Evolutionary conservation across 1,140 invertebrate genomes (phyloP).

Genomic region (Halictus rubicundus): DNA sequence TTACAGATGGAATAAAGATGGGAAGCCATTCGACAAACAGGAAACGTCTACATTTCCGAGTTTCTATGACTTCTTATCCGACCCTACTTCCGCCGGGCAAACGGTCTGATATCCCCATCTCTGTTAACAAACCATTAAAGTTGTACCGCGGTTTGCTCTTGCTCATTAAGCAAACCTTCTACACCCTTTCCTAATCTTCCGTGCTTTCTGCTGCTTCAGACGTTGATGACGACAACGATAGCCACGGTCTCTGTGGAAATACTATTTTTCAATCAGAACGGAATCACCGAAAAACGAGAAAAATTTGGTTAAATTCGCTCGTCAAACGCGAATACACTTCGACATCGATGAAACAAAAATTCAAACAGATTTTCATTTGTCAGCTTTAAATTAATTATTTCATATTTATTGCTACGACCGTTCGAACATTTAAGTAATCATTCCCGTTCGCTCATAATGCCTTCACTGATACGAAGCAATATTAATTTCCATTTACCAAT

Average conservation of each 20-base stretch:
- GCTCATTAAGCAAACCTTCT: conserved; percentile 50
- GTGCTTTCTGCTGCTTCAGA: not conserved
- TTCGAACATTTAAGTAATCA: too few relatives aligned
- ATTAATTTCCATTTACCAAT: too few relatives aligned
- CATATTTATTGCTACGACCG: too few relatives aligned
- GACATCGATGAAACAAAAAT: too few relatives aligned
- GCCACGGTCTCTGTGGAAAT: not conserved
- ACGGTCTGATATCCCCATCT: conserved; percentile 65
- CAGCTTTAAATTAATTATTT: too few relatives aligned
- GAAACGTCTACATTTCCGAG: conserved; percentile 51
- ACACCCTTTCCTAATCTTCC: conserved; percentile 53
- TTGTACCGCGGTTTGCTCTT: conserved; percentile 61
- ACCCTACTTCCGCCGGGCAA: conserved; percentile 54
- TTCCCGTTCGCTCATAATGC: too few relatives aligned
- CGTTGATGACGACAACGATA: conserved; percentile 3
- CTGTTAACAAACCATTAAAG: conserved; percentile 72
- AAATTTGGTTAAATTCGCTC: not conserved
- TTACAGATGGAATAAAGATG: conserved; percentile 79
- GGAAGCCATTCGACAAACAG: conserved; percentile 67
- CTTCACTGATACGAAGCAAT: too few relatives aligned
- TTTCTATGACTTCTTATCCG: conserved; percentile 70
- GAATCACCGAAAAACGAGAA: too few relatives aligned
- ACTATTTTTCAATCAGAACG: not conserved
- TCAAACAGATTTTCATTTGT: too few relatives aligned
- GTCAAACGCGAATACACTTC: too few relatives aligned